Base-by-base conservation (phyloP, 2,888 invertebrate genomes). In the Axea sp. region DNA sequence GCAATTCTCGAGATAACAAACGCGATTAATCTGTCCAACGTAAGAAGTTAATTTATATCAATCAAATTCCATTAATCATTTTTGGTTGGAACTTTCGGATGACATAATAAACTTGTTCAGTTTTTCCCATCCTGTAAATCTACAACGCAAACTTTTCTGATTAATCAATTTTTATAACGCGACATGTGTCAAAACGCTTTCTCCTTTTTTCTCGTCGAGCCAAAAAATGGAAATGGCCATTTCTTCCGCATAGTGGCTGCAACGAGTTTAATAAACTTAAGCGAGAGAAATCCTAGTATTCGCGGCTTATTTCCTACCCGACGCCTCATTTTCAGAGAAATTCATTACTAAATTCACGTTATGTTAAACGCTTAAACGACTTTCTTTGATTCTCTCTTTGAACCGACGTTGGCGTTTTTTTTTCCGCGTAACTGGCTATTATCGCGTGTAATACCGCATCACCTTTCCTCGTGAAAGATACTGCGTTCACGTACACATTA, bases 371-470 rank as follows among this genome's bases (percentile, higher is more conserved):
- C 7, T 60, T 30, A 49, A 39, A 31, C 31, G 39, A 15, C 49
- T 57, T 41, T 57, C 35, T 59, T 59, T 57, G 14, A 19, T 51
- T 49, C 12, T 28, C 22, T 53, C 51, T 60, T 31, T 11, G 22
- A 53, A n/a, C 5, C 3, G 17, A 37, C 28, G 28, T 43, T 33
- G 6, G 31, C 11, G 41, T 47, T 62, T 59, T 45, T 43, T 57
- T 30, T 8, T 28, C 7, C 35, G 33, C 45, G 22, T 43, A 57
- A 60, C 51, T 51, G 31, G 9, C 45, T 49, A 60, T 69, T 69
- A 69, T 12, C 68, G 45, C 31, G 43, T 53, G 59, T 35, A 51
- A 37, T 33, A 30, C 22, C 7, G 35, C 55, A 15, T 37, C 45
- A 35, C 41, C 30, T 69, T 37, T 51, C 28, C 49, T 51, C 24